These are phyloP conservation scores for Musca vetustissima DNA, from an alignment of 1,140 invertebrate species.

Conservation along the genomic window DNA sequence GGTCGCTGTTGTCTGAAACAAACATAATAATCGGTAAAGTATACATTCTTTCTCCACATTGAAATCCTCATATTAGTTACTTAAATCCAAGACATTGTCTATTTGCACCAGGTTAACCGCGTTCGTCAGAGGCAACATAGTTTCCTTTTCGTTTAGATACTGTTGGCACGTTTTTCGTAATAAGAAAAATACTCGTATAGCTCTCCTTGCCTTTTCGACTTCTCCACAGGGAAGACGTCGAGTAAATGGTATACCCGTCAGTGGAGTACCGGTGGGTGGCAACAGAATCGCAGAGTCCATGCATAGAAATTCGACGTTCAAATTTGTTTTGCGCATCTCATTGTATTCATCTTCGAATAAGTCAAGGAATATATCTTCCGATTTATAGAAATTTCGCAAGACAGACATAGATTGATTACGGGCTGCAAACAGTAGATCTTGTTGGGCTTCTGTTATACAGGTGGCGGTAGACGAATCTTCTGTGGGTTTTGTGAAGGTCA, in stretches of 20 bases:
- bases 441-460: constrained; percentile 57
- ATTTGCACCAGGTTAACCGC: constrained; percentile 86
- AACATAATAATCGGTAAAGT: constrained; percentile 2
- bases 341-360: constrained; percentile 98
- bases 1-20: constrained; percentile 89
- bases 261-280: constrained; percentile 93
- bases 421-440: constrained; percentile 64
- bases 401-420: constrained; percentile 84
- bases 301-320: constrained; percentile 91
- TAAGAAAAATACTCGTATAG: constrained; percentile 93
- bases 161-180: constrained; percentile 82
- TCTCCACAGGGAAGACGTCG: constrained; percentile 95
- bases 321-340: constrained; percentile 82
- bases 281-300: constrained; percentile 96
- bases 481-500: constrained; percentile 59
- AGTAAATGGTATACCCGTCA: constrained; percentile 94
- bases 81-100: constrained; percentile 89
- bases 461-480: constrained; percentile 48
- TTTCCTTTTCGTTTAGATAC: constrained; percentile 80
- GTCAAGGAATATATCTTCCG: constrained; percentile 97
- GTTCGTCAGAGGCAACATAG: constrained; percentile 88
- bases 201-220: constrained; percentile 88
- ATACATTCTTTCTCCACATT: not conserved
- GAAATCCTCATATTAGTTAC: constrained; percentile 67
- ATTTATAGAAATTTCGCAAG: constrained; percentile 93